Base-by-base conservation (phyloP, 2,888 invertebrate species). In the Oscheius sp. region DNA sequence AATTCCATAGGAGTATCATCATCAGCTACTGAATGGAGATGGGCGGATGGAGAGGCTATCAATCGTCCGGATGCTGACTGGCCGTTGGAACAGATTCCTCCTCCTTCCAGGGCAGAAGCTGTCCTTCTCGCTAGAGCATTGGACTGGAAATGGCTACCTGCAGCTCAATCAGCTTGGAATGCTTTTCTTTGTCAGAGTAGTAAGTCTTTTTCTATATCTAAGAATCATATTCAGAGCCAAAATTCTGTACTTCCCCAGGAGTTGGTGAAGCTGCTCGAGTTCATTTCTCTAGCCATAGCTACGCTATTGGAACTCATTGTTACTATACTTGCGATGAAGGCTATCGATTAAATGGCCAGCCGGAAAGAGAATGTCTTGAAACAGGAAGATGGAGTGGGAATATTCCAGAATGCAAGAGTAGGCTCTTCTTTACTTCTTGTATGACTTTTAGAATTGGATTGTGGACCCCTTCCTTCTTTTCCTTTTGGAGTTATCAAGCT, bases 261-360 rank as follows among this genome's bases (percentile, higher is more conserved):
- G 80, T 82, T 0, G 77, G 79, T 14, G 81, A 76, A 30, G 75
- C 78, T 6, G 76, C 79, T 4, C 71, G 77, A 38, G 82, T 82
- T 2, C 73, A 74, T 6, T 82, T 82, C 59, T 82, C 81, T 0
- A 76, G 77, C 22, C 78, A 82, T 57, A 76, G 79, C 4, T 82
- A 81, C 62, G 80, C 81, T 2, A 80, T 81, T 30, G 82, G 82
- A 45, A 82, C 82, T 0, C 66, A 73, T 24, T 80, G 80, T 54
- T 81, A 70, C 51, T 82, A 82, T 70, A 77, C 80, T 8, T 82
- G 82, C 67, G 81, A 82, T 67, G 66, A 74, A 14, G 82, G 82
- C 12, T 66, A 71, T 47, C 17, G 74, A 30, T 30, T 75, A 26
- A 62, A 64, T 17, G 77, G 75, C 9, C 72, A 28, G 30, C 45